Evolutionary conservation across 2,888 invertebrate species (phyloP).

Genomic region (Salticus scenicus): DNA sequence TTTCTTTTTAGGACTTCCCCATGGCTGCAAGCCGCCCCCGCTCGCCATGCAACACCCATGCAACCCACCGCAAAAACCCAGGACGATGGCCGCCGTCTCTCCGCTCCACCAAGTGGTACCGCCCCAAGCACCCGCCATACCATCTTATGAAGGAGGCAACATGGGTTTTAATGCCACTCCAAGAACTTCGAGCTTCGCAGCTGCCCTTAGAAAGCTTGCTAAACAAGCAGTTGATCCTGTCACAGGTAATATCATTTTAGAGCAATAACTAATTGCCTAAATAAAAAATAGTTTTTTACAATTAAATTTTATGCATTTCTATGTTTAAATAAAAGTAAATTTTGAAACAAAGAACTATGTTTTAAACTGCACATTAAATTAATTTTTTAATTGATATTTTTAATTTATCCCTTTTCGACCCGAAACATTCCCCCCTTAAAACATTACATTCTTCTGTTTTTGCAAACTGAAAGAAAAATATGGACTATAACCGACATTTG

Average conservation of each 20-base stretch:
- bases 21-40: conserved; percentile 59
- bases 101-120: conserved; percentile 74
- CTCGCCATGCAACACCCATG: conserved; percentile 49
- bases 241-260: conserved; percentile 27
- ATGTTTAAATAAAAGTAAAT: no score
- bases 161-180: conserved; percentile 74
- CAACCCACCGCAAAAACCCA: conserved; percentile 49
- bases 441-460: no score
- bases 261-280: no score
- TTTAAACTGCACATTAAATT: no score
- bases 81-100: conserved; percentile 74
- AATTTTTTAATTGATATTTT: no score
- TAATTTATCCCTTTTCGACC: no score
- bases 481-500: no score
- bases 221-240: conserved; percentile 83
- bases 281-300: no score
- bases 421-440: no score
- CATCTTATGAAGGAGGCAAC: conserved; percentile 68
- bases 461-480: no score
- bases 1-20: conserved; percentile 49
- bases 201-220: conserved; percentile 91
- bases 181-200: conserved; percentile 84
- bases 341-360: no score
- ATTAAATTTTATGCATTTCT: no score
- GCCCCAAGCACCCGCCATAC: conserved; percentile 72